Evolutionary conservation across 2,113 vertebrate species (phyloP).

Genomic region (Hucho hucho): DNA sequence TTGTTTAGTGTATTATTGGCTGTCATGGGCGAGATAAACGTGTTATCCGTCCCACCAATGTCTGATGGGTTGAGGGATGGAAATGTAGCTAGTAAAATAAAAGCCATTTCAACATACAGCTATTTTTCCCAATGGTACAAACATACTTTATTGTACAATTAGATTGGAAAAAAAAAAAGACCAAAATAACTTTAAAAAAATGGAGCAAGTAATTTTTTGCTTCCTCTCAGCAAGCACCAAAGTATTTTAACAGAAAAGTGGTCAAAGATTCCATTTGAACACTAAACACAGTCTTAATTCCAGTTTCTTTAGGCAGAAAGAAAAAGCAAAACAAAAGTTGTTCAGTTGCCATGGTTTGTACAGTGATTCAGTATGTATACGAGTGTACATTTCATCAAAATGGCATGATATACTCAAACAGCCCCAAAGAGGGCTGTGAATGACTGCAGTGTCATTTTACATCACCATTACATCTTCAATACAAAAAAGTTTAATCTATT

Average conservation of each 20-base stretch:
- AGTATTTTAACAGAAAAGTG: slow-evolving; percentile 73
- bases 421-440: slow-evolving; percentile 62
- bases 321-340: slow-evolving; percentile 67
- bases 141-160: slow-evolving; percentile 85
- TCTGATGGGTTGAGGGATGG: no score
- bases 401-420: slow-evolving; percentile 65
- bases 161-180: slow-evolving; percentile 79
- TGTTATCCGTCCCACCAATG: no score
- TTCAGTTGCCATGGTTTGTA: slow-evolving; percentile 79
- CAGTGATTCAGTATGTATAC: slow-evolving; percentile 79
- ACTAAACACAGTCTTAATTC: slow-evolving; percentile 74
- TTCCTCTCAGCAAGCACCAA: slow-evolving; percentile 79
- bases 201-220: slow-evolving; percentile 72
- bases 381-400: slow-evolving; percentile 67
- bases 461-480: slow-evolving; percentile 73
- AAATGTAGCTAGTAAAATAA: slow-evolving; percentile 10
- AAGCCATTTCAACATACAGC: neutral
- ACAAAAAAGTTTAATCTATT: slow-evolving; percentile 72
- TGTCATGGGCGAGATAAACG: no score
- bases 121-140: slow-evolving; percentile 76
- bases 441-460: slow-evolving; percentile 75
- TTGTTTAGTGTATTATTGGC: no score
- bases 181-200: slow-evolving; percentile 79
- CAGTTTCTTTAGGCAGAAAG: slow-evolving; percentile 66
- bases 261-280: slow-evolving; percentile 74